Conservation (phyloP, 1,140 invertebrate genomes). For the Bradysia coprophila region DNA sequence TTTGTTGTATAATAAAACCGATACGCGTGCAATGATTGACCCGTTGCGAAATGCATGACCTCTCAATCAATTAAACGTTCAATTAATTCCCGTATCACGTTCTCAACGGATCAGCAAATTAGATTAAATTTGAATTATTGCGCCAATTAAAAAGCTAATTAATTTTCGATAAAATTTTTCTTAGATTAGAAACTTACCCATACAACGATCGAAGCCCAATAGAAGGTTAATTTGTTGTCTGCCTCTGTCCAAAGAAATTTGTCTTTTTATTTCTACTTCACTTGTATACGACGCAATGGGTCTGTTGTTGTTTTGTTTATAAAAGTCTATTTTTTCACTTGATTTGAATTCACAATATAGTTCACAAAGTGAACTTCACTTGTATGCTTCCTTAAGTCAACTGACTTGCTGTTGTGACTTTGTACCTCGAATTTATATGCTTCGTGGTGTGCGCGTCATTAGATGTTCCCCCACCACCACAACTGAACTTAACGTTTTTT, state of each 20-base stretch:
- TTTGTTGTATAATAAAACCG: no score
- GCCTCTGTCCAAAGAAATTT: neutral
- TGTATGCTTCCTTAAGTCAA: neutral
- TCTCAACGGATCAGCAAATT: no score
- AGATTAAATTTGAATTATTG: no score
- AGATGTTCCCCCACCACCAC: neutral
- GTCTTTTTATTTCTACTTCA: neutral
- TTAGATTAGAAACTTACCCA: slow-evolving; percentile 33
- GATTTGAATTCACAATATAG: neutral
- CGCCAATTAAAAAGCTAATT: no score
- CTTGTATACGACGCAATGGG: no score
- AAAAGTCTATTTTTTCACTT: no score
- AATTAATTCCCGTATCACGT: no score
- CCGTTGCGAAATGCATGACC: no score
- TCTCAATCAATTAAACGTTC: no score
- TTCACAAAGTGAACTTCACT: neutral
- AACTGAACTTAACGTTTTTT: no score
- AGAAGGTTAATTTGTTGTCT: slow-evolving; percentile 21
- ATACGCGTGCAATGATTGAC: no score
- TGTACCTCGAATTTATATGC: neutral
- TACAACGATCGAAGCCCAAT: slow-evolving; percentile 34
- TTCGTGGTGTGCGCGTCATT: neutral
- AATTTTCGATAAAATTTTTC: no score
- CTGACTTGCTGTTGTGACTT: neutral
- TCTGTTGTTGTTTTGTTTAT: neutral